Evolutionary conservation across 2,888 invertebrate genomes (phyloP).

Genomic region (Mesopsocus fuscifrons): DNA sequence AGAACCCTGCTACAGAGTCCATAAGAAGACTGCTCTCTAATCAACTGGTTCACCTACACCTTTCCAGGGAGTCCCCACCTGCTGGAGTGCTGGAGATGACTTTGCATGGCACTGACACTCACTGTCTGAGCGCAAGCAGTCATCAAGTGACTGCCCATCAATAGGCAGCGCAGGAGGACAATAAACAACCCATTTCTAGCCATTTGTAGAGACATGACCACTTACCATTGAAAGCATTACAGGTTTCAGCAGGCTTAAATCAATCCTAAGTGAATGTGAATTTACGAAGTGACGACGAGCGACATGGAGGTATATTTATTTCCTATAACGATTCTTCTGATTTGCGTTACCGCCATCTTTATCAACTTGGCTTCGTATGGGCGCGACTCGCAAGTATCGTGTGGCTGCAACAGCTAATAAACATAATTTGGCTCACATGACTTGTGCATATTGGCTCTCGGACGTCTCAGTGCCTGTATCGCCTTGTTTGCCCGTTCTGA

Average conservation of each 20-base stretch:
- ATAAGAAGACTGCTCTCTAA: too few relatives aligned
- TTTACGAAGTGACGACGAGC: background rate
- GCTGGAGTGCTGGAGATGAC: too few relatives aligned
- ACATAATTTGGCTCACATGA: background rate
- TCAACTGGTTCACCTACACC: too few relatives aligned
- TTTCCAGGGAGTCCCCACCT: too few relatives aligned
- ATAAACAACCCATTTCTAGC: background rate
- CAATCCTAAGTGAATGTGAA: background rate
- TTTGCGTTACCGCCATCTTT: background rate
- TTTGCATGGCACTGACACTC: too few relatives aligned
- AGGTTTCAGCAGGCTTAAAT: background rate
- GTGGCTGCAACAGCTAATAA: background rate
- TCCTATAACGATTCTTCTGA: background rate
- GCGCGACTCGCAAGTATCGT: too few relatives aligned
- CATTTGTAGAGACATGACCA: background rate
- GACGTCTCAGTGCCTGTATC: too few relatives aligned
- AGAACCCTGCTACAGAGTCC: too few relatives aligned
- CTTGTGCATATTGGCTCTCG: background rate
- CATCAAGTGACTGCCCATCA: too few relatives aligned
- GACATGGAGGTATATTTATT: background rate
- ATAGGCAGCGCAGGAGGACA: too few relatives aligned
- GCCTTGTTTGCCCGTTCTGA: too few relatives aligned
- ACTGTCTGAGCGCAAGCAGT: too few relatives aligned
- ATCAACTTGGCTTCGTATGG: background rate
- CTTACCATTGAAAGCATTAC: background rate